A percentile compares a stretch with the other conserved stretches of the same genome.
phyloP scores from a whole-genome alignment of 2,888 invertebrate species.

The Acanthococcus lagerstroemiae region DNA sequence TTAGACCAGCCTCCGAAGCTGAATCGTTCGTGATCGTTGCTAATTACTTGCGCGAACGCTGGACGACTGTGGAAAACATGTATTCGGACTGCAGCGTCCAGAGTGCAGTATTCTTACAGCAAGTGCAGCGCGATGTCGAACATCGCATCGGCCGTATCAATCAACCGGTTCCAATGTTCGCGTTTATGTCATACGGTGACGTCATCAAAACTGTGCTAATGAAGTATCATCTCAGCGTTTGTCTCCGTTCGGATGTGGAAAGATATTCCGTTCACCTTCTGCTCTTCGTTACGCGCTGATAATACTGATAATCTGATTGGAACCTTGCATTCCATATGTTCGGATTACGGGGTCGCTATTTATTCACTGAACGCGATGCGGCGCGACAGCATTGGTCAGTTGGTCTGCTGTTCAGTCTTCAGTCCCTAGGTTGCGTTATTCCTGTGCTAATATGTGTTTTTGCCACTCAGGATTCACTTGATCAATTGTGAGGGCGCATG shows the following conservation, averaged over 20 bases:
- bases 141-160: conserved; percentile 13
- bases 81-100: neutral
- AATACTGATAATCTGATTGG: conserved; percentile 24
- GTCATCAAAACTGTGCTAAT: conserved; percentile 24
- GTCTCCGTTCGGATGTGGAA: no score
- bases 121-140: neutral
- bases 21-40: conserved; percentile 14
- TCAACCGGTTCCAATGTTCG: conserved; percentile 19
- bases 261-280: conserved; percentile 24
- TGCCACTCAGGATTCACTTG: no score
- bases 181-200: conserved; percentile 9
- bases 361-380: no score
- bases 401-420: no score
- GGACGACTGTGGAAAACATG: conserved; percentile 1
- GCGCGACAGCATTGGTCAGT: no score
- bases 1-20: neutral
- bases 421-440: no score
- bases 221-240: conserved; percentile 15
- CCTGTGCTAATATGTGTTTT: no score
- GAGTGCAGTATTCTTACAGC: neutral
- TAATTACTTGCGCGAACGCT: conserved; percentile 14
- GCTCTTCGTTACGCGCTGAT: conserved; percentile 14
- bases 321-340: conserved; percentile 23
- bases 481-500: no score
- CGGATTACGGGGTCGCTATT: conserved; percentile 19